Conservation (phyloP, 53 echinoderm and acorn worm species). For the Stichopus horrens region DNA sequence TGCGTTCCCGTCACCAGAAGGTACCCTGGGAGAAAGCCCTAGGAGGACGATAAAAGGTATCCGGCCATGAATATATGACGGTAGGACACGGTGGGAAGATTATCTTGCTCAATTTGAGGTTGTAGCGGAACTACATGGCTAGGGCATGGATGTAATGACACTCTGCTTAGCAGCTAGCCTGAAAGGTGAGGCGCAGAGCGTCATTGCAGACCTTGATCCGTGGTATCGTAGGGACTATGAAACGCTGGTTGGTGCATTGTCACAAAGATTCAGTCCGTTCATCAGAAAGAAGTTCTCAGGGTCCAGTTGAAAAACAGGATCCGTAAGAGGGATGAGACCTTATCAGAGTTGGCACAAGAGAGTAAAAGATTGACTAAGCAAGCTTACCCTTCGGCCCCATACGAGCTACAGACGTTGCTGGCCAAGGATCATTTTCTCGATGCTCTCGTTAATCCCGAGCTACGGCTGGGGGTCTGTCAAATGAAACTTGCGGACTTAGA, state of each 20-base stretch:
- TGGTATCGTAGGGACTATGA: constrained; percentile 23
- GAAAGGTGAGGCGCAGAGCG: constrained; percentile 48
- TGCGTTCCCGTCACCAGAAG: too few relatives aligned
- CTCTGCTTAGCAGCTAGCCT: constrained; percentile 58
- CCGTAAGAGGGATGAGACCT: constrained; percentile 19
- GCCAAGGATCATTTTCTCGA: constrained; percentile 64
- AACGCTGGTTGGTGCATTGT: constrained; percentile 19
- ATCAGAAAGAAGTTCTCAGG: constrained; percentile 42
- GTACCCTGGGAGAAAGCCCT: too few relatives aligned
- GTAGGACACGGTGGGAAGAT: constrained; percentile 33
- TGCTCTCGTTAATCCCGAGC: constrained; percentile 52
- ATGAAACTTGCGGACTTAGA: constrained; percentile 28
- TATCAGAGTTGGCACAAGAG: constrained; percentile 54
- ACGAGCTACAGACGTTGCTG: constrained; percentile 43
- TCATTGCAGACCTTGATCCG: constrained; percentile 42
- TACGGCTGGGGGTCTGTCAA: constrained; percentile 53
- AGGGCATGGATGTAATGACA: constrained; percentile 47
- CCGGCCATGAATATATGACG: constrained; percentile 31
- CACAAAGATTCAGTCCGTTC: constrained; percentile 27
- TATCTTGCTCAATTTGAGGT: constrained; percentile 62
- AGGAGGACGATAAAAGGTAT: not conserved
- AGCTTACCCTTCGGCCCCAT: constrained; percentile 52
- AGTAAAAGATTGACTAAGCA: constrained; percentile 41
- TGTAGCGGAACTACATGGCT: constrained; percentile 60
- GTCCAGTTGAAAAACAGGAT: constrained; percentile 30